phyloP scores from a whole-genome alignment of 2,113 vertebrate species.

The Hepsetus odoe region DNA sequence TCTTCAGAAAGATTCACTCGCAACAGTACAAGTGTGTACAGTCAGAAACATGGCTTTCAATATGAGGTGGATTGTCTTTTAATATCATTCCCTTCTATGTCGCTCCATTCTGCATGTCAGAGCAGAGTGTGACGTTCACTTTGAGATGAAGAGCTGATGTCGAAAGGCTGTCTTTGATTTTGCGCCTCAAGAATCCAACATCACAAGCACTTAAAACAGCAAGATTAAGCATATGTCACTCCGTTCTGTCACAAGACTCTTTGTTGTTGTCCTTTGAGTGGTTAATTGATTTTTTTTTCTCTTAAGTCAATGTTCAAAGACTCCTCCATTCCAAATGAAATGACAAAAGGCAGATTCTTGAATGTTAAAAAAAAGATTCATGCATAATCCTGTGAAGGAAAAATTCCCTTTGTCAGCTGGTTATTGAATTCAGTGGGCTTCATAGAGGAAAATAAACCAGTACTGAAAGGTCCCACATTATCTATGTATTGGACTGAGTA shows the following conservation, averaged over 20 bases:
- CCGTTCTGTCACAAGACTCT: slow-evolving; percentile 65
- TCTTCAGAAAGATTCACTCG: background rate
- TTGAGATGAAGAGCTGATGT: slow-evolving; percentile 68
- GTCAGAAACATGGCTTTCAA: slow-evolving; percentile 71
- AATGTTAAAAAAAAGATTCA: slow-evolving; percentile 55
- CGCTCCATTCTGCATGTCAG: slow-evolving; percentile 67
- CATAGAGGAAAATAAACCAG: background rate
- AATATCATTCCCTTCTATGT: slow-evolving; percentile 73
- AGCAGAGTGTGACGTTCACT: slow-evolving; percentile 66
- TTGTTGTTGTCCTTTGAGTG: slow-evolving; percentile 72
- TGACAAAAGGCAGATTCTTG: slow-evolving; percentile 63
- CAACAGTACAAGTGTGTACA: slow-evolving; percentile 56
- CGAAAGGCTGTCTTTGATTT: slow-evolving; percentile 73
- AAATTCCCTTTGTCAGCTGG: slow-evolving; percentile 31
- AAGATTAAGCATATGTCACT: slow-evolving; percentile 74
- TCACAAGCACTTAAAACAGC: slow-evolving; percentile 69
- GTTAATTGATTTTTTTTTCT: slow-evolving; percentile 68
- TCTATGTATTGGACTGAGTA: background rate
- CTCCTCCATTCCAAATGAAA: slow-evolving; percentile 26
- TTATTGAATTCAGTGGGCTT: slow-evolving; percentile 5
- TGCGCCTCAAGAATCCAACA: slow-evolving; percentile 62
- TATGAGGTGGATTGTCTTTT: slow-evolving; percentile 72
- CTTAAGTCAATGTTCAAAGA: slow-evolving; percentile 42
- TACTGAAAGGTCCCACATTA: slow-evolving; percentile 17
- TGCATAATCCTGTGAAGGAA: slow-evolving; percentile 2